Evolutionary conservation across 2,888 invertebrate genomes (phyloP), one percentile per base, ranked within the genome.

Genomic region (Pandemis cinnamomeana): DNA sequence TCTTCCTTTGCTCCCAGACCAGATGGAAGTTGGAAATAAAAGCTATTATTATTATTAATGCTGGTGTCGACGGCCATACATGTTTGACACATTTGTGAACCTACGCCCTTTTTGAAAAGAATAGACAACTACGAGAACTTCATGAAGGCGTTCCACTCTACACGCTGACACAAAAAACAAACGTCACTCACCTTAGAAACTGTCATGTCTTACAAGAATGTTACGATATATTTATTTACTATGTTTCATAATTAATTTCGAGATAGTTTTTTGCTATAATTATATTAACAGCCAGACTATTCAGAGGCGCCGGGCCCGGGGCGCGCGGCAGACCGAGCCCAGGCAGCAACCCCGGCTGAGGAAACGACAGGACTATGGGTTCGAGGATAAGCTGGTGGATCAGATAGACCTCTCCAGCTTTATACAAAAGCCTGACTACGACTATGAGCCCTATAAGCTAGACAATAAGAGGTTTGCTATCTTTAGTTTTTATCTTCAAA

Each of bases 321-420:
- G n/a, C 6, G 15, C 4, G 36, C 42, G 53, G 41, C n/a, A 48
- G n/a, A 27, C 58, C 0, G 58, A 20, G 63, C 27, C 1, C 8
- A 20, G 15, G 13, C 2, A 11, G 3, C 27, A 27, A 27, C 27
- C 63, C 11, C 48, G 67, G 13, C 8, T 69, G 8, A 48, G 64
- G 20, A 76, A 76, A 74, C 74, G 78, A 7, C 78, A 77, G 10
- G 77, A 77, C 11, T 75, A 76, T 64, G 79, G 66, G 11, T 41
- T 69, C 2, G 76, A 82, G 48, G 83, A 82, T 41, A 83, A 80
- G 10, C 80, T 82, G 4, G 71, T 85, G 10, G 82, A 83, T 0
- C 83, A 86, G 55, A 87, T 91, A 67, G 89, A 91, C 77, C 82
- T 91, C 4, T 85, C 88, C 0, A 84, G 83, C 63, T 91, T 91